Percentiles rank a stretch among this genome's conserved stretches.
Conservation (phyloP, 2,888 invertebrate species). For the Synanthedon myopaeformis region DNA sequence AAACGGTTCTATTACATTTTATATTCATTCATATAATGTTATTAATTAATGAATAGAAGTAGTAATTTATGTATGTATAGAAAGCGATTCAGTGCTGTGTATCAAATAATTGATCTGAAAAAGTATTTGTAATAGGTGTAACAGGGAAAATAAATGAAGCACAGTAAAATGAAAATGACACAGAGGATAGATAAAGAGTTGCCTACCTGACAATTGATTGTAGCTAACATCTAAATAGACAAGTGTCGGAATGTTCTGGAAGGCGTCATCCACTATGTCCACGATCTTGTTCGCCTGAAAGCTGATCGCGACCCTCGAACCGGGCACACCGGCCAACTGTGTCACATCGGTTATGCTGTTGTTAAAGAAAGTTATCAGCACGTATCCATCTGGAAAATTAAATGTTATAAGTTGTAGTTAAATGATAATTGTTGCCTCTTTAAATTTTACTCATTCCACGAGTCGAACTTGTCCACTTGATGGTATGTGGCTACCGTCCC, state of each 20-base stretch:
- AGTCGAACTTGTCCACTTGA: too few species aligned
- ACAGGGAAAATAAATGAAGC: too few species aligned
- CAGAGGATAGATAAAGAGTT: not conserved
- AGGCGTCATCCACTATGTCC: conserved; percentile 60
- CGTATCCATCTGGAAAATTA: conserved; percentile 42
- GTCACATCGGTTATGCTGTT: conserved; percentile 64
- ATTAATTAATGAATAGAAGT: too few species aligned
- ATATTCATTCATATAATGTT: too few species aligned
- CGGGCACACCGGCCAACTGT: conserved; percentile 49
- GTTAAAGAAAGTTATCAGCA: conserved; percentile 69
- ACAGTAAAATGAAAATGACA: not conserved
- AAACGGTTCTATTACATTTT: too few species aligned
- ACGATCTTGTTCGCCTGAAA: conserved; percentile 64
- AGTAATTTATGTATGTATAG: too few species aligned
- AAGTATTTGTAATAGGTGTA: too few species aligned
- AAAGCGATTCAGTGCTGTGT: too few species aligned
- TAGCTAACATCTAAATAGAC: conserved; percentile 70
- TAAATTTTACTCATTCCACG: too few species aligned
- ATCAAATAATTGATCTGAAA: too few species aligned
- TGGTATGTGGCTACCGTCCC: too few species aligned
- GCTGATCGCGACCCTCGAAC: conserved; percentile 54
- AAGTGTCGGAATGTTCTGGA: conserved; percentile 57
- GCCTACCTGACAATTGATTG: conserved; percentile 65
- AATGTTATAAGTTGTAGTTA: not conserved
- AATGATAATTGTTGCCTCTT: too few species aligned